These are phyloP conservation scores for Epistrophe grossulariae DNA, from an alignment of 2,888 invertebrate genomes.

Conservation along the genomic window DNA sequence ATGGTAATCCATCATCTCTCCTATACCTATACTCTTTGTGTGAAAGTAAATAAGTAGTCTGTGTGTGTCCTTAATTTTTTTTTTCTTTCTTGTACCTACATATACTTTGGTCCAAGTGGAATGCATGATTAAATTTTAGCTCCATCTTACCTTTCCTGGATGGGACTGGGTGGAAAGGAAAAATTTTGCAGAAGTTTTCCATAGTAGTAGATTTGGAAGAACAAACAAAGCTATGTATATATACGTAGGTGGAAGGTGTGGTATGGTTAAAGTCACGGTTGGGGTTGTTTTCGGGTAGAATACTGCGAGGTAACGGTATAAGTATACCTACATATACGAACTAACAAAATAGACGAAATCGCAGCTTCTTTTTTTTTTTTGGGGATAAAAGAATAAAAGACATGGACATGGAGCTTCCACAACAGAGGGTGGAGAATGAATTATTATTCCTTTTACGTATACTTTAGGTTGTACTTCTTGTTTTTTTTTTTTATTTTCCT, in stretches of 20 bases:
- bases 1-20: slow-evolving; percentile 72
- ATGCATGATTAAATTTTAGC: slow-evolving; percentile 72
- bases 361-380: slow-evolving; percentile 39
- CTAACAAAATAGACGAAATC: slow-evolving; percentile 47
- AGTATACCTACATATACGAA: not conserved
- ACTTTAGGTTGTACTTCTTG: slow-evolving; percentile 61
- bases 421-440: slow-evolving; percentile 64
- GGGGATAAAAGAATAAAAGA: slow-evolving; percentile 32
- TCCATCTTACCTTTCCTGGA: slow-evolving; percentile 46
- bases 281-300: slow-evolving; percentile 27
- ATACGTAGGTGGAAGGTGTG: not conserved
- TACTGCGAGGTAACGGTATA: not conserved
- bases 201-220: slow-evolving; percentile 45
- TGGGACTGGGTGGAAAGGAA: slow-evolving; percentile 17
- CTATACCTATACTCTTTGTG: slow-evolving; percentile 33
- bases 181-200: slow-evolving; percentile 46
- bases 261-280: not conserved
- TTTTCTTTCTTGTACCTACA: not conserved
- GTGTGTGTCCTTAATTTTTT: slow-evolving; percentile 35
- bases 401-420: slow-evolving; percentile 38
- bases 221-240: slow-evolving; percentile 1
- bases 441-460: slow-evolving; percentile 75
- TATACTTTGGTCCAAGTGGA: slow-evolving; percentile 52
- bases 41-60: slow-evolving; percentile 68
- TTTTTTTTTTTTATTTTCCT: slow-evolving; percentile 7